A percentile compares a stretch with the other conserved stretches of the same genome.
Conservation (phyloP, 2,888 invertebrate species). For the Brachylomia viminalis region DNA sequence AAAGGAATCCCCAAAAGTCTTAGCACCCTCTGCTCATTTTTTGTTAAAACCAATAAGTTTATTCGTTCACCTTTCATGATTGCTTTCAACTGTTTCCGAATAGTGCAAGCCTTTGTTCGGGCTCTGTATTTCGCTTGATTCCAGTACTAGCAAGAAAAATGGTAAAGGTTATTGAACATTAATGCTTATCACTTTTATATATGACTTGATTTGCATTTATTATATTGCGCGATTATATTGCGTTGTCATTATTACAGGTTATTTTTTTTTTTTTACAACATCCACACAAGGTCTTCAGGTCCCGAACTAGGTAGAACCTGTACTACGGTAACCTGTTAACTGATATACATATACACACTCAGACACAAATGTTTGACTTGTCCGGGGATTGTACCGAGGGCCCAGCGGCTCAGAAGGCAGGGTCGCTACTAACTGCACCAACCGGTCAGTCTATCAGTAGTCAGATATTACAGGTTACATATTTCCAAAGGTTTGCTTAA, state of each 20-base stretch:
- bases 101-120: conserved; percentile 1
- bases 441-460: too few species aligned
- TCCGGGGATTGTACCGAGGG: too few species aligned
- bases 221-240: too few species aligned
- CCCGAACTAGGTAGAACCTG: too few species aligned
- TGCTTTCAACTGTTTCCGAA: conserved; percentile 29
- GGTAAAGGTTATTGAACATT: neutral
- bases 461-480: too few species aligned
- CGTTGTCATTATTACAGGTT: neutral
- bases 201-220: neutral
- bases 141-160: conserved; percentile 15
- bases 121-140: conserved; percentile 23
- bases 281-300: too few species aligned
- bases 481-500: neutral
- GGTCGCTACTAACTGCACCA: too few species aligned
- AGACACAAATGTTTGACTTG: too few species aligned
- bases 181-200: neutral
- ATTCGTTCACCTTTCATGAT: conserved; percentile 11
- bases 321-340: too few species aligned
- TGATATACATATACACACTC: too few species aligned
- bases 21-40: conserved; percentile 11
- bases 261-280: too few species aligned
- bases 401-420: too few species aligned
- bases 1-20: conserved; percentile 15
- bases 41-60: conserved; percentile 21